phyloP scores from a whole-genome alignment of 2,113 vertebrate genomes.

The Poecile atricapillus region DNA sequence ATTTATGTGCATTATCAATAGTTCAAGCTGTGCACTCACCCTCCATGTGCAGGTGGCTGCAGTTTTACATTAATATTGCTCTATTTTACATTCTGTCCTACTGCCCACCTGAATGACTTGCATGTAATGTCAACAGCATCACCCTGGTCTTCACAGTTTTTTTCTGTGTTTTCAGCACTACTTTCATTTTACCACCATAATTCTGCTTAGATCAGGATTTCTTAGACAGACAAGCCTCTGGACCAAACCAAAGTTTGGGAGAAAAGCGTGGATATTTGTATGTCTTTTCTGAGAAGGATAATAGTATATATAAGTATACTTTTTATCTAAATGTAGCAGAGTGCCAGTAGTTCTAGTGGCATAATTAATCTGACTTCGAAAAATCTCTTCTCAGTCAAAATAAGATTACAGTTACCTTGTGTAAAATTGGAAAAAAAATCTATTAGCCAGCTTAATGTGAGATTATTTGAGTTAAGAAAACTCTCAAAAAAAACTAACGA shows the following conservation, averaged over 20 bases:
- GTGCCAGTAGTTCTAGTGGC: neutral
- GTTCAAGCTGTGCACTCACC: neutral
- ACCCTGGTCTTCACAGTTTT: neutral
- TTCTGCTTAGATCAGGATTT: neutral
- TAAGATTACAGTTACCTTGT: neutral
- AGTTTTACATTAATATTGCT: neutral
- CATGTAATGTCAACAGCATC: neutral
- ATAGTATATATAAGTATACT: neutral
- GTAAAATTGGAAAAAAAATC: neutral
- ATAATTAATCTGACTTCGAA: neutral
- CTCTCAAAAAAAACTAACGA: neutral
- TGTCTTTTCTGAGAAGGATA: neutral
- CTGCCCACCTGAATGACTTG: neutral
- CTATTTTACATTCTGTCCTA: neutral
- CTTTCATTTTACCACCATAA: neutral
- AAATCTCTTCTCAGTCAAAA: neutral
- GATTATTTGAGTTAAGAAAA: neutral
- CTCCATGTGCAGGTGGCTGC: neutral
- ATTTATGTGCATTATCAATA: neutral
- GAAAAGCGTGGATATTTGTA: neutral
- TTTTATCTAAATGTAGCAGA: neutral
- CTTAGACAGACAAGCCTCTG: neutral
- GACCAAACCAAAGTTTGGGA: neutral
- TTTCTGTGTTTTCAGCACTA: neutral
- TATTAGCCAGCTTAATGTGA: neutral